These are phyloP conservation scores for Sinhomidia bicolor DNA, from an alignment of 2,888 invertebrate species.

Conservation along the genomic window DNA sequence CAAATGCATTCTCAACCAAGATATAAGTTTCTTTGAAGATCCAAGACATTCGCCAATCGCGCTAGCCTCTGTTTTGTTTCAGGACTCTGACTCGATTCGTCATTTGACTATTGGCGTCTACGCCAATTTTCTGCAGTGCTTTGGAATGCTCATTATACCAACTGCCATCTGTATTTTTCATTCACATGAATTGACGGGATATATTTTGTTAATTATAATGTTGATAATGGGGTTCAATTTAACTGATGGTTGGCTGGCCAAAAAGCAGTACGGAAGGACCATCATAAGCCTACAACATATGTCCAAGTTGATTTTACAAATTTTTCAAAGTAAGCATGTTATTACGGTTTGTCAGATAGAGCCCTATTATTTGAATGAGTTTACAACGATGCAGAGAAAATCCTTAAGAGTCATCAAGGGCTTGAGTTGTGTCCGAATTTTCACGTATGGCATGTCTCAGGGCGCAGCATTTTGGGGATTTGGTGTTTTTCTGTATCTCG, in stretches of 20 bases:
- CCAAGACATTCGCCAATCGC: slow-evolving; percentile 31
- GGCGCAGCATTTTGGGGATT: slow-evolving; percentile 64
- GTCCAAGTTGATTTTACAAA: slow-evolving; percentile 64
- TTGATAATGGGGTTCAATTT: slow-evolving; percentile 43
- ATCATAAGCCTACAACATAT: slow-evolving; percentile 64
- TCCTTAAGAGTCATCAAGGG: slow-evolving; percentile 18
- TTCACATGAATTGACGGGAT: slow-evolving; percentile 21
- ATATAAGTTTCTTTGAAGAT: slow-evolving; percentile 67
- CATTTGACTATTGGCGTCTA: slow-evolving; percentile 61
- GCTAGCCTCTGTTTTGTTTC: slow-evolving; percentile 52
- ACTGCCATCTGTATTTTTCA: slow-evolving; percentile 14
- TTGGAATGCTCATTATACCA: slow-evolving; percentile 25
- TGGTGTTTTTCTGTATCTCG: slow-evolving; percentile 48
- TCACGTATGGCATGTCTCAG: slow-evolving; percentile 70
- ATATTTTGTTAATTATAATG: slow-evolving; percentile 32
- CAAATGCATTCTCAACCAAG: slow-evolving; percentile 53
- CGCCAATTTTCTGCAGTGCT: slow-evolving; percentile 60
- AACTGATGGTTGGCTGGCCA: slow-evolving; percentile 62
- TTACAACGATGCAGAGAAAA: slow-evolving; percentile 56
- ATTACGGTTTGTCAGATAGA: slow-evolving; percentile 72
- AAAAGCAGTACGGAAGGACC: slow-evolving; percentile 59
- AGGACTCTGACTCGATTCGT: slow-evolving; percentile 53
- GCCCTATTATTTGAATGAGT: slow-evolving; percentile 59
- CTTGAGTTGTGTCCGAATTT: slow-evolving; percentile 19
- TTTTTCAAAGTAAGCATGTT: slow-evolving; percentile 63